Conservation (phyloP, 2,113 vertebrate genomes). For the Mobula hypostoma region DNA sequence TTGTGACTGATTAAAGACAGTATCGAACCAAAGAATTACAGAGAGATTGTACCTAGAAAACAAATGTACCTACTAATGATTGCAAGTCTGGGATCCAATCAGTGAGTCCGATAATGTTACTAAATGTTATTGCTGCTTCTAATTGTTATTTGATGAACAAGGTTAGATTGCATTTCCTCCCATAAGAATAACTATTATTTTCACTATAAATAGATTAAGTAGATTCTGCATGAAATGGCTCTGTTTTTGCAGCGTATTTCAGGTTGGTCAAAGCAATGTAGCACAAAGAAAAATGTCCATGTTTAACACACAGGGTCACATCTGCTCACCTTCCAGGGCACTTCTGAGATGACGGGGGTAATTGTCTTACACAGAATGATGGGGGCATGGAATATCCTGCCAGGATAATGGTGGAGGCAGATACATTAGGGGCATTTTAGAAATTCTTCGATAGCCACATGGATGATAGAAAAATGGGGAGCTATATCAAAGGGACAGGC, state of each 20-base stretch:
- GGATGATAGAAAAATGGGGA: too few relatives aligned
- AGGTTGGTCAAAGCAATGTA: neutral
- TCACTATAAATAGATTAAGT: neutral
- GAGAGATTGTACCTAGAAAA: neutral
- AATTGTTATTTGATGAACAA: conserved; percentile 15
- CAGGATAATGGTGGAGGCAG: too few relatives aligned
- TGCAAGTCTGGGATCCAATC: neutral
- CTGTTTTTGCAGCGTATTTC: neutral
- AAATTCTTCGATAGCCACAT: too few relatives aligned
- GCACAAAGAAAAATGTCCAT: neutral
- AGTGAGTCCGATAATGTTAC: neutral
- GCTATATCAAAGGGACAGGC: too few relatives aligned
- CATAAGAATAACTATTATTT: neutral
- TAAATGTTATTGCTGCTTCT: neutral
- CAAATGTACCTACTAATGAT: neutral
- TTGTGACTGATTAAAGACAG: neutral
- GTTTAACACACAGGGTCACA: neutral
- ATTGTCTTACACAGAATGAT: too few relatives aligned
- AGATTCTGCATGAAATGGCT: neutral
- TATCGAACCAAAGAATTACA: neutral
- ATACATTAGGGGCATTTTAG: too few relatives aligned
- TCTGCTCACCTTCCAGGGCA: neutral
- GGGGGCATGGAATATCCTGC: too few relatives aligned
- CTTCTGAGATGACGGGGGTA: neutral
- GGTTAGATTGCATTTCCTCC: neutral